Evolutionary conservation across 2,797 vertebrate species (phyloP).

Genomic region (Tokudaia tokunoshimensis): DNA sequence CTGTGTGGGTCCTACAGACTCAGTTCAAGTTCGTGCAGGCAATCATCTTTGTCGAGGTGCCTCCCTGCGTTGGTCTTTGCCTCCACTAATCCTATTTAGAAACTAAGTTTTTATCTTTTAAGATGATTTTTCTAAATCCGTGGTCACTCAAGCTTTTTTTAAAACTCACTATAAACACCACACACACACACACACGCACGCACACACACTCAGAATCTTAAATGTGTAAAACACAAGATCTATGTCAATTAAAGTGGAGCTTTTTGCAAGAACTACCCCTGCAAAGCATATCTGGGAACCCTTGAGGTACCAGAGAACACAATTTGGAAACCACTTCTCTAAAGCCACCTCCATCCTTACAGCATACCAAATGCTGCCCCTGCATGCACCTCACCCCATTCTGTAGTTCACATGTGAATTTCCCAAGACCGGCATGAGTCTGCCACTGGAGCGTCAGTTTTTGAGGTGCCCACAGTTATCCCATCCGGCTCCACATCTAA

Average conservation of each 20-base stretch:
- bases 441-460: background rate
- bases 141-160: slow-evolving; percentile 29
- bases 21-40: too few species aligned
- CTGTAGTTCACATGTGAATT: background rate
- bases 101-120: background rate
- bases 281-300: background rate
- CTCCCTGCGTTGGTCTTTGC: background rate
- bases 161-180: background rate
- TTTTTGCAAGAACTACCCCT: background rate
- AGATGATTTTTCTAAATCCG: slow-evolving; percentile 40
- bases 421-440: background rate
- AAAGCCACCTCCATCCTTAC: background rate
- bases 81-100: background rate
- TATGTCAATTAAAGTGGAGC: background rate
- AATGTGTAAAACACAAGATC: slow-evolving; percentile 9
- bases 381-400: background rate
- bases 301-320: background rate
- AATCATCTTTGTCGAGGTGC: background rate
- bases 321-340: slow-evolving; percentile 27
- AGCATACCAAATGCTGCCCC: background rate
- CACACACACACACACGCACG: background rate
- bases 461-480: background rate
- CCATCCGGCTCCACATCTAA: background rate
- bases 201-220: background rate
- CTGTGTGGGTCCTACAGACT: background rate